Base-by-base conservation (phyloP, 2,888 invertebrate species). In the Hedya salicella region DNA sequence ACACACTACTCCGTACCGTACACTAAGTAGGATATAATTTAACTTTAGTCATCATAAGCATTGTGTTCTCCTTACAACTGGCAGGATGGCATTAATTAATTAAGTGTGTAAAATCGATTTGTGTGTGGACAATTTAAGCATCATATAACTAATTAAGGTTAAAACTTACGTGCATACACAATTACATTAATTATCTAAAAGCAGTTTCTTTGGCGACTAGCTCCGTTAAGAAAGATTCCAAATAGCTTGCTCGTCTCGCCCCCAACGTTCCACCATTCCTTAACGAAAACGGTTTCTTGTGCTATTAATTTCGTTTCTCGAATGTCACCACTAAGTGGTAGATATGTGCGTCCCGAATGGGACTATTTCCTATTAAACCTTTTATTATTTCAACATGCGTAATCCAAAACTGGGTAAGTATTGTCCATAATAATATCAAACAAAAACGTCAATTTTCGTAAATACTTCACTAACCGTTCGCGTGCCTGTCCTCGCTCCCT, bases 141-240 rank as follows among this genome's bases (percentile, higher is more conserved):
- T 89, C 85, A 78, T 91, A 90, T 81, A 85, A 86, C 89, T 90
- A 91, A 86, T 82, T 84, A 80, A 83, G 82, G 79, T 81, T 79
- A 78, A 80, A 83, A 82, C 82, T 88, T 88, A 91, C 84, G 89
- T 89, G 91, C 90, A 80, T 88, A 89, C 85, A 88, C 80, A 75
- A 79, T 87, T 89, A 89, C 82, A 86, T 89, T 87, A 87, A 81
- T 83, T 83, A 84, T 73, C 88, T 91, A 91, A 85, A 90, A 90
- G 90, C 89, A 86, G 79, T 78, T 81, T 85, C 78, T 85, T 85
- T 85, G 82, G 88, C 88, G 91, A 91, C 91, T 91, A 91, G 91
- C 89, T 88, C 84, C 87, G 78, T 82, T 81, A 75, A 89, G 91
- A 92, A 92, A 92, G 92, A 92, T 92, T 91, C 92, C 92, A 92